A percentile compares a stretch with the other conserved stretches of the same genome.
These are phyloP conservation scores for Dolichomitus sp. DNA, from an alignment of 2,888 invertebrate genomes.

Conservation along the genomic window DNA sequence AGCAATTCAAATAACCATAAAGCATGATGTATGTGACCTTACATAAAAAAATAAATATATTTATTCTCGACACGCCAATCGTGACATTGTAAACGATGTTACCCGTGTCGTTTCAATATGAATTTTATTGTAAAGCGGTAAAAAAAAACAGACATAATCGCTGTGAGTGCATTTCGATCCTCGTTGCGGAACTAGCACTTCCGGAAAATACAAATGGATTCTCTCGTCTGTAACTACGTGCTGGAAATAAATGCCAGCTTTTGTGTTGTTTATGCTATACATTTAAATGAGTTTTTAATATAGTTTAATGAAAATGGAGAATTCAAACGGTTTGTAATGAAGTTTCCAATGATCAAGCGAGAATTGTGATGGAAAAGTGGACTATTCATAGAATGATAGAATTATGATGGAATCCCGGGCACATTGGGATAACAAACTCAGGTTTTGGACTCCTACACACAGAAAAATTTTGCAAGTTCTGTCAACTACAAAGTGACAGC, in stretches of 20 bases:
- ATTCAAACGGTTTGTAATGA: background rate
- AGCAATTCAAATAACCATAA: background rate
- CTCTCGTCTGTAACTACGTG: slow-evolving; percentile 9
- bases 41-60: background rate
- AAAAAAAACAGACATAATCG: background rate
- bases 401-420: too few relatives aligned
- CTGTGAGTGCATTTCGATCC: slow-evolving; percentile 7
- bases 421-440: too few relatives aligned
- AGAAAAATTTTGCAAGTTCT: too few relatives aligned
- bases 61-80: background rate
- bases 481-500: too few relatives aligned
- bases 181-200: slow-evolving; percentile 13
- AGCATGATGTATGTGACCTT: background rate
- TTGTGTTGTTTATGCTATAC: background rate
- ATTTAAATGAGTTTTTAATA: slow-evolving; percentile 20
- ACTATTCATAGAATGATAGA: too few relatives aligned
- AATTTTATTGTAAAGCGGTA: background rate
- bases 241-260: slow-evolving; percentile 28
- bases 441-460: too few relatives aligned
- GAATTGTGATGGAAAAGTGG: background rate
- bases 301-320: background rate
- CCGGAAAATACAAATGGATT: slow-evolving; percentile 28
- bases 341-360: background rate
- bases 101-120: background rate
- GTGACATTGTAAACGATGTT: background rate